Base-by-base conservation (phyloP, 2,797 vertebrate genomes). In the Phataginus tricuspis region DNA sequence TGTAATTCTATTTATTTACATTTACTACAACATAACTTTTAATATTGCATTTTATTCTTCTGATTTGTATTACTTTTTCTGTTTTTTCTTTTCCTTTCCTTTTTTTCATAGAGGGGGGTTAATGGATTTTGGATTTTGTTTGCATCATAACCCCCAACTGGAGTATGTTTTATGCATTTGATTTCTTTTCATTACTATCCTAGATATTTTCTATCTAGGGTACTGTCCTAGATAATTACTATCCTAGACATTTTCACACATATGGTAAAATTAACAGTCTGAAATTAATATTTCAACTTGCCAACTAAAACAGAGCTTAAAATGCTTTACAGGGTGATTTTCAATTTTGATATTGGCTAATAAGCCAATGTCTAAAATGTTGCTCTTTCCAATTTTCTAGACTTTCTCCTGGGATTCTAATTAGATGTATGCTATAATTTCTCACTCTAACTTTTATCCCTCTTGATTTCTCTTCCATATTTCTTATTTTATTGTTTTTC, bases 281-380 rank as follows among this genome's bases (percentile, higher is more conserved):
- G 18, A 90, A 82, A n/a, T 94, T 80, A 61, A 53, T 79, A 66
- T 72, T 21, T 55, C 83, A 68, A 93, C 5, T 4, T 83, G 83
- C 11, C 19, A 86, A 61, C 18, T 63, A 55, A 90, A 78, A 55
- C 5, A 59, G 14, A 66, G 1, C 16, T 93, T 93, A 75, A 83
- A 84, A 87, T 55, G 1, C 64, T 89, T 94, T n/a, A 69, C 16
- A 78, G 53, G 14, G 34, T 95, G 86, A 71, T 80, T 92, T 92
- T 79, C 6, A 61, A 12, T 61, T 53, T 82, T 69, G 53, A 69
- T 77, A 42, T 83, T 93, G 64, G 42, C 34, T 37, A 80, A 53
- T 84, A 49, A 45, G 42, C 10, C 42, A 45, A 45, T 84, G 37
- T 96, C 83, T 71, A 23, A 72, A 72, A 49, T 83, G 71, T 79